A percentile compares a stretch with the other conserved stretches of the same genome.
Evolutionary conservation across 2,113 vertebrate genomes (phyloP).

Genomic region (Aleadryas rufinucha): DNA sequence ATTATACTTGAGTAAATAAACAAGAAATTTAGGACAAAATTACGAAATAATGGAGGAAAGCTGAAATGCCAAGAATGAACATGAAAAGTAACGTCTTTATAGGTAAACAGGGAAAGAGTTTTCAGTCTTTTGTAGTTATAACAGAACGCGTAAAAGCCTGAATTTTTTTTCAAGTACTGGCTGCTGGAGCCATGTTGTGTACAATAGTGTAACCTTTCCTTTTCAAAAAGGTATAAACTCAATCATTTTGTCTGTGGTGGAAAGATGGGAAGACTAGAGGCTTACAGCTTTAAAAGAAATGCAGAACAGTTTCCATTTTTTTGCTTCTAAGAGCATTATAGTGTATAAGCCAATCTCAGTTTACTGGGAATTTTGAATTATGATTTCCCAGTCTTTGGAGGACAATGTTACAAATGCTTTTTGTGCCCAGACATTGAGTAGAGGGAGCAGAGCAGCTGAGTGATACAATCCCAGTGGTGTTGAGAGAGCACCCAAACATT

Average conservation of each 20-base stretch:
- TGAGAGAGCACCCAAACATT: rapidly evolving
- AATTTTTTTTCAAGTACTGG: neutral
- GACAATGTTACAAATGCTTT: neutral
- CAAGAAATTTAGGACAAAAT: neutral
- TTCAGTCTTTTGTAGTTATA: neutral
- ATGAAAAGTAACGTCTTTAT: neutral
- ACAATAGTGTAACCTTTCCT: neutral
- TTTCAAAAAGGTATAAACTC: neutral
- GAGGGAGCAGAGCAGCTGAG: neutral
- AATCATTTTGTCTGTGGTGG: neutral
- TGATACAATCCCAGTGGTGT: neutral
- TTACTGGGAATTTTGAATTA: neutral
- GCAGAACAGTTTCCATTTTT: neutral
- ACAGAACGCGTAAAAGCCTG: neutral
- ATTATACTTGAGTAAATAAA: neutral
- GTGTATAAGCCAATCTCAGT: neutral
- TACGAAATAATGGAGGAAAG: neutral
- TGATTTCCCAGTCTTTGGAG: neutral
- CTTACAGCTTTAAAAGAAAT: neutral
- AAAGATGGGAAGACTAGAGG: neutral
- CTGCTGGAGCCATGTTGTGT: neutral
- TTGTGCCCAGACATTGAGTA: neutral
- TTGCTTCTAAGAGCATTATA: neutral
- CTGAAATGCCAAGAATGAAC: neutral
- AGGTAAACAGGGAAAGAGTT: neutral